Base-by-base conservation (phyloP, 2,797 vertebrate genomes). In the Ctenopoma kingsleyae region DNA sequence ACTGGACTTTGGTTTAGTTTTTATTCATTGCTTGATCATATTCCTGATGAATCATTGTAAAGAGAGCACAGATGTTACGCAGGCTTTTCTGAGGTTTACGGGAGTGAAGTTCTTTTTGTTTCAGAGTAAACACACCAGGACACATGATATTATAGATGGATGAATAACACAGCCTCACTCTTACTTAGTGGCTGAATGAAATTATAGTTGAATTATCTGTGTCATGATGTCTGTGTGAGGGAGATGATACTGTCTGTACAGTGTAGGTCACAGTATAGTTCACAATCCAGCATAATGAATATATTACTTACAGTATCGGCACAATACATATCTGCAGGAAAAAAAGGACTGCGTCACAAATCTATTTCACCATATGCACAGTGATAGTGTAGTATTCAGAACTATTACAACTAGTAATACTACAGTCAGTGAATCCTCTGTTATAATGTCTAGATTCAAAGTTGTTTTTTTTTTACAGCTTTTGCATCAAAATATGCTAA, bases 1-100 rank as follows among this genome's bases (percentile, higher is more conserved):
- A 41, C 40, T 17, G 16, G 23, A 58, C 8, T 3, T 46, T 32
- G 36, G 20, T 60, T 77, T 62, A 48, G 64, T 63, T 66, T 46
- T 38, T n/a, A 44, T 19, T 44, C 2, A 44, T 19, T 40, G 55
- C 25, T 56, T 55, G 49, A 35, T 54, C 32, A 8, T 12, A 1
- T 46, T 62, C 35, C 51, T 38, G 11, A 54, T 71, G 22, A 50
- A 55, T 59, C 20, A 13, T 17, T 38, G 22, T 8, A 57, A 49
- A 51, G 17, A 49, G 27, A 1, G 8, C 15, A 16, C 15, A 6
- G 27, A 2, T 16, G 1, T 58, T n/a, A 25, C n/a, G 6, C 3
- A n/a, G 16, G 48, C 9, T 48, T 65, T 10, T 15, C 16, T 53
- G 17, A 3, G 53, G n/a, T 48, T 65, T 8, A 11, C 16, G 48